Base-by-base conservation (phyloP, 2,888 invertebrate genomes). In the Crocallis elinguaria region DNA sequence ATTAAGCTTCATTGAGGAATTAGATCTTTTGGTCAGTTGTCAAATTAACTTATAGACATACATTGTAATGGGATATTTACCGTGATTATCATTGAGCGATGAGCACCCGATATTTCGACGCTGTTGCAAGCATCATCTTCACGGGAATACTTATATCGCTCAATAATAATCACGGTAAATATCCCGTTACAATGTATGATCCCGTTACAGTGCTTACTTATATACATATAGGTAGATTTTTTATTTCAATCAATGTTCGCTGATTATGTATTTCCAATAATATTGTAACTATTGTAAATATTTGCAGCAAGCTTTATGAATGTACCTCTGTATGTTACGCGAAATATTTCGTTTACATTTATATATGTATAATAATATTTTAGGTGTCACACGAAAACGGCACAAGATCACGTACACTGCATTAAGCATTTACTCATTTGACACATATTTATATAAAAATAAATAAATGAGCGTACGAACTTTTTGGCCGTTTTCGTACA, bases 291-390 rank as follows among this genome's bases (percentile, higher is more conserved):
- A 51, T 62, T 75, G 72, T 79, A 72, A 76, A 79, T 79, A 80
- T 75, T 71, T 76, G 73, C 77, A 80, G 69, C 71, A 82, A 84
- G 79, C 79, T 85, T 84, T 83, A 84, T 80, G 77, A 73, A 79
- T 80, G 84, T 82, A 84, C 77, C 79, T 82, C 79, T 71, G 77
- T 76, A 82, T 77, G 75, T 72, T 76, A 79, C 72, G 77, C 66
- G 78, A 74, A 83, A 76, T 73, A 77, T 76, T 77, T 75, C 6
- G 71, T 75, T 80, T 82, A 85, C 84, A 86, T 84, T 86, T 84
- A 42, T 51, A 21, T 33, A 44, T 45, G 27, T 17, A 75, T 55
- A 42, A 75, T 71, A 71, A 67, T 73, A 73, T 73, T 71, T 73
- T 78, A 78, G 69, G 73, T 66, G 66, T 69, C 65, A 69, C 57